Percentiles rank a stretch among this genome's conserved stretches.
phyloP scores from a whole-genome alignment of 1,140 invertebrate species.

The Eurytemora carolleeae region DNA sequence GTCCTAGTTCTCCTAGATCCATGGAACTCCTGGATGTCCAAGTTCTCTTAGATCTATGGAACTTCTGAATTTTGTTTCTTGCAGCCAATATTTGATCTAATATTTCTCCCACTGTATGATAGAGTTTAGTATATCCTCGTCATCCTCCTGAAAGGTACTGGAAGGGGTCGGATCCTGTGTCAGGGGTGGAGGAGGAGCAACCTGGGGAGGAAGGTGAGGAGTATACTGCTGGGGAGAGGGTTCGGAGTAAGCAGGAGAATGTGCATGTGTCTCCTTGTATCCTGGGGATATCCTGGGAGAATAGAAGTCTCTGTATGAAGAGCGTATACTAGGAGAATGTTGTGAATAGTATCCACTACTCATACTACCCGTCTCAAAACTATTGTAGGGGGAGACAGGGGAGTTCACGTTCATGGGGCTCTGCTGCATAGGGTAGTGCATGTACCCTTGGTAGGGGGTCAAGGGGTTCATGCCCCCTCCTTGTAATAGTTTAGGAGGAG shows the following conservation, averaged over 20 bases:
- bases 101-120: neutral
- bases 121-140: neutral
- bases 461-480: neutral
- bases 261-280: too few relatives aligned
- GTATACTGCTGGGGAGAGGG: neutral
- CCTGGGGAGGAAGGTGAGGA: neutral
- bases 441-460: neutral
- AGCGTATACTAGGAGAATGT: neutral
- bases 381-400: neutral
- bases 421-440: neutral
- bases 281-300: too few relatives aligned
- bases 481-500: neutral
- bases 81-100: neutral
- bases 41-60: too few relatives aligned
- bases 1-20: too few relatives aligned
- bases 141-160: neutral
- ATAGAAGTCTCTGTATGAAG: neutral
- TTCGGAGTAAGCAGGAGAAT: neutral
- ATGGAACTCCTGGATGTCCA: too few relatives aligned
- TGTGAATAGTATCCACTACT: neutral
- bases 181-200: neutral
- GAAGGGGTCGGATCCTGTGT: neutral
- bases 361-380: neutral
- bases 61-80: too few relatives aligned
- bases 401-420: neutral